These are phyloP conservation scores for Epizoanthus scotinus DNA, from an alignment of 92 coral and sea anemone species.

Conservation along the genomic window DNA sequence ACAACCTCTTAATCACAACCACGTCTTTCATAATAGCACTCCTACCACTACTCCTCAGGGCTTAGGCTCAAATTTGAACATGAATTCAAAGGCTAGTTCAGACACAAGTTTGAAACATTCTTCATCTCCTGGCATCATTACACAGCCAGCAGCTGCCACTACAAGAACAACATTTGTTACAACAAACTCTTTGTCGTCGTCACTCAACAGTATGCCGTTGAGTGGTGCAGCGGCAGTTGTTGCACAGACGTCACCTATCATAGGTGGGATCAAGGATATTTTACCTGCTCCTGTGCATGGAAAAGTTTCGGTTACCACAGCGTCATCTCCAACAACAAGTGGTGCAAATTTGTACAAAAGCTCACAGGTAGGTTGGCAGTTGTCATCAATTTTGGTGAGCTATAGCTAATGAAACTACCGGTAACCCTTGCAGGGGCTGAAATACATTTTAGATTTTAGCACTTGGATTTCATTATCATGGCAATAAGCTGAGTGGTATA, in stretches of 20 bases:
- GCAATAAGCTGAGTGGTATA: too few relatives aligned
- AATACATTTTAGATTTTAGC: too few relatives aligned
- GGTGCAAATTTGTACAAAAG: conserved; percentile 61
- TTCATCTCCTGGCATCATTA: conserved; percentile 62
- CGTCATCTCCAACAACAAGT: conserved; percentile 45
- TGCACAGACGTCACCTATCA: conserved; percentile 40
- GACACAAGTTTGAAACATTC: conserved; percentile 85
- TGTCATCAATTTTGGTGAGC: not conserved
- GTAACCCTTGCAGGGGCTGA: too few relatives aligned
- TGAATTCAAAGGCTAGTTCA: conserved; percentile 46
- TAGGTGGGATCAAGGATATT: conserved; percentile 68
- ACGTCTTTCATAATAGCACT: conserved; percentile 39
- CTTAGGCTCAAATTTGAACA: conserved; percentile 46
- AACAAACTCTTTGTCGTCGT: conserved; percentile 53
- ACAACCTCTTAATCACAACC: conserved; percentile 63
- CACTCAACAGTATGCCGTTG: conserved; percentile 52
- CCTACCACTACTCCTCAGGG: conserved; percentile 48
- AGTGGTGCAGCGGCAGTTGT: conserved; percentile 48
- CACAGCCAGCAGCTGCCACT: conserved; percentile 45
- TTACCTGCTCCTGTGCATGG: conserved; percentile 65
- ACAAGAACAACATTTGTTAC: conserved; percentile 63
- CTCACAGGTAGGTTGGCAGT: conserved; percentile 4
- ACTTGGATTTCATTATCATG: too few relatives aligned
- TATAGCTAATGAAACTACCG: not conserved
- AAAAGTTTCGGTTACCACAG: conserved; percentile 58